These are phyloP conservation scores for Chaenodraco wilsoni DNA, from an alignment of 2,797 vertebrate genomes.

Conservation along the genomic window DNA sequence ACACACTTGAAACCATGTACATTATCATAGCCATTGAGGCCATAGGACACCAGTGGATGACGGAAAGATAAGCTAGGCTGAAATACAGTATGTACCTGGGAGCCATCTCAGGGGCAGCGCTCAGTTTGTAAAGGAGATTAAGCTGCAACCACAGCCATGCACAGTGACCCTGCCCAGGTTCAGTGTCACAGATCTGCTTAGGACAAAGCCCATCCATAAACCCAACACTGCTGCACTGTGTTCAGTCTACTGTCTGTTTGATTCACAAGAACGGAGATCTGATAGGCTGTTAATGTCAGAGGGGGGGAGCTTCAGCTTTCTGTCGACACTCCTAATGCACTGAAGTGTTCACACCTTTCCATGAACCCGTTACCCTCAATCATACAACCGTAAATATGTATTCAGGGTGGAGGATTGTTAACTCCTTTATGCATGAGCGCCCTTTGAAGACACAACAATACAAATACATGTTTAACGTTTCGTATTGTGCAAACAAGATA, in stretches of 20 bases:
- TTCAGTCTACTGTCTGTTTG: conserved; percentile 33
- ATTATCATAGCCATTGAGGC: conserved; percentile 47
- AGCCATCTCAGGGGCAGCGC: conserved; percentile 55
- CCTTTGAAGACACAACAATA: conserved; percentile 13
- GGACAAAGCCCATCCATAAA: conserved; percentile 62
- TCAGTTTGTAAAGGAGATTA: conserved; percentile 52
- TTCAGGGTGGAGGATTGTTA: conserved; percentile 18
- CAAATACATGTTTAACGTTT: background rate
- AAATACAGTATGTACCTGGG: conserved; percentile 67
- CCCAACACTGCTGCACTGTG: conserved; percentile 46
- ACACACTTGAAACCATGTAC: conserved; percentile 57
- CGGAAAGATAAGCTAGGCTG: conserved; percentile 70
- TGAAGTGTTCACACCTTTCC: conserved; percentile 29
- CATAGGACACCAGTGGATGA: conserved; percentile 53
- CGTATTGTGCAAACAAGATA: conserved; percentile 5
- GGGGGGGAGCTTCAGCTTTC: conserved; percentile 52
- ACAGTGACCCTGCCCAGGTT: conserved; percentile 50
- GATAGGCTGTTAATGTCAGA: conserved; percentile 42
- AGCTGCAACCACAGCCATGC: conserved; percentile 50
- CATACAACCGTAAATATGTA: conserved; percentile 14
- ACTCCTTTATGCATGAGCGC: conserved; percentile 12
- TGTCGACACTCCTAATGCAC: conserved; percentile 1
- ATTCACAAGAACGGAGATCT: conserved; percentile 30
- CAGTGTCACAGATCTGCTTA: conserved; percentile 57
- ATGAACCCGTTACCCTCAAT: conserved; percentile 12